A percentile compares a stretch with the other conserved stretches of the same genome.
Evolutionary conservation across 1,140 invertebrate genomes (phyloP).

Genomic region (Rhizoglyphus robini): DNA sequence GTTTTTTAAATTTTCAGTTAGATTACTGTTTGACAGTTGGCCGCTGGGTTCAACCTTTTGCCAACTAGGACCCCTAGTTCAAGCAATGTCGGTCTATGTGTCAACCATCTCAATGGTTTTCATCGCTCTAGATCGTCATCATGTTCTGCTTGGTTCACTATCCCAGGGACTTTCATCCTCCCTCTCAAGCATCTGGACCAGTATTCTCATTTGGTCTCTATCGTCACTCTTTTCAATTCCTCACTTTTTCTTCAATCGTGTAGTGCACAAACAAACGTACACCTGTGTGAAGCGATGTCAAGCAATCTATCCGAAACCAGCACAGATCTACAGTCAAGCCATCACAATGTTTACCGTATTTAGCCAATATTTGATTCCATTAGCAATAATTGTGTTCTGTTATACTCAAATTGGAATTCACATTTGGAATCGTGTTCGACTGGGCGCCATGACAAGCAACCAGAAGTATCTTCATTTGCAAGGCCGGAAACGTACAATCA

Average conservation of each 20-base stretch:
- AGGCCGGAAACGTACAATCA: not conserved
- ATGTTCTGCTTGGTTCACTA: slow-evolving; percentile 39
- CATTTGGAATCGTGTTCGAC: slow-evolving; percentile 14
- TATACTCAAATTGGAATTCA: slow-evolving; percentile 15
- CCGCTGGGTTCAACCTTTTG: slow-evolving; percentile 38
- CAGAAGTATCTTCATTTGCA: not conserved
- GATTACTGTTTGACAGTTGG: slow-evolving; percentile 34
- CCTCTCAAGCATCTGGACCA: slow-evolving; percentile 37
- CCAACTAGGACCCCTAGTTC: slow-evolving; percentile 38
- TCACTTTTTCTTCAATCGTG: slow-evolving; percentile 60
- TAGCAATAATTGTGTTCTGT: slow-evolving; percentile 5
- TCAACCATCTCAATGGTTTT: slow-evolving; percentile 41
- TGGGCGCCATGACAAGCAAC: slow-evolving; percentile 12
- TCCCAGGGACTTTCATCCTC: slow-evolving; percentile 32
- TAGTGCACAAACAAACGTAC: slow-evolving; percentile 7
- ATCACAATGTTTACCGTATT: not conserved
- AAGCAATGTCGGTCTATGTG: slow-evolving; percentile 31
- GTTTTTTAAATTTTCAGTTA: too few species aligned
- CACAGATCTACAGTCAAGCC: too few species aligned
- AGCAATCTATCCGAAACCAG: too few species aligned
- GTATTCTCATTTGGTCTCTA: slow-evolving; percentile 75
- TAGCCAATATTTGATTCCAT: not conserved
- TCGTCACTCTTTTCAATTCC: slow-evolving; percentile 73
- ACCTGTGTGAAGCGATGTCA: not conserved
- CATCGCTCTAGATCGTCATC: slow-evolving; percentile 41